Base-by-base conservation (phyloP, 2,797 vertebrate genomes). In the Bradypus variegatus region DNA sequence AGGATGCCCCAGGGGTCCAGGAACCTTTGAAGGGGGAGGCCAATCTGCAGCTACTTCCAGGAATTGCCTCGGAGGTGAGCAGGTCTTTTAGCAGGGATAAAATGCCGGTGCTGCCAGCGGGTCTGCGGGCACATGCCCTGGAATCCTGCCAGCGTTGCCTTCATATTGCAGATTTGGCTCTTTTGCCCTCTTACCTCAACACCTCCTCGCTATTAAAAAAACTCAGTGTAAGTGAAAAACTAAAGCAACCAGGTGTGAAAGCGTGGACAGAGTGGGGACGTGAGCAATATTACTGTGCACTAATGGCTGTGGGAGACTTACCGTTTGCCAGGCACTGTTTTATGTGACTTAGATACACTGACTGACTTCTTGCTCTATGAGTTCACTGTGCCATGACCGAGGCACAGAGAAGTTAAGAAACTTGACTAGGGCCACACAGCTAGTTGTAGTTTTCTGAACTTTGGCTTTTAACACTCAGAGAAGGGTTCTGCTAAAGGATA, bases 191-290 rank as follows among this genome's bases (percentile, higher is more conserved):
- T 92, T 87, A 60, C 77, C 78, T 89, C 90, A 89, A 77, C 48
- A 81, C 86, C 70, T 69, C 67, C 93, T 90, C 78, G 81, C n/a
- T 84, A 48, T 78, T 95, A 50, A 95, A 94, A 93, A 50, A 73
- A 89, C 75, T 58, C 72, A 41, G 25, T 64, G 14, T 67, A 41
- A 73, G 29, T 75, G 77, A 81, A 91, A 94, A 72, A 85, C 11
- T 23, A 58, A 94, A 88, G 55, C 67, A 81, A 50, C 14, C n/a
- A 70, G 60, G 5, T 38, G 21, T 85, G 50, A 91, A 38, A 65
- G 65, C 53, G 58, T 38, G 45, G 84, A 23, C 38, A 36, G 18
- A 33, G 53, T 72, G 29, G 33, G 58, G 60, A 62, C 33, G 18
- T 50, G 45, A 55, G 19, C 11, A 38, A 86, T 76, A 86, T 45